Base-by-base conservation (phyloP, 2,113 vertebrate genomes). In the Shinisaurus crocodilurus region DNA sequence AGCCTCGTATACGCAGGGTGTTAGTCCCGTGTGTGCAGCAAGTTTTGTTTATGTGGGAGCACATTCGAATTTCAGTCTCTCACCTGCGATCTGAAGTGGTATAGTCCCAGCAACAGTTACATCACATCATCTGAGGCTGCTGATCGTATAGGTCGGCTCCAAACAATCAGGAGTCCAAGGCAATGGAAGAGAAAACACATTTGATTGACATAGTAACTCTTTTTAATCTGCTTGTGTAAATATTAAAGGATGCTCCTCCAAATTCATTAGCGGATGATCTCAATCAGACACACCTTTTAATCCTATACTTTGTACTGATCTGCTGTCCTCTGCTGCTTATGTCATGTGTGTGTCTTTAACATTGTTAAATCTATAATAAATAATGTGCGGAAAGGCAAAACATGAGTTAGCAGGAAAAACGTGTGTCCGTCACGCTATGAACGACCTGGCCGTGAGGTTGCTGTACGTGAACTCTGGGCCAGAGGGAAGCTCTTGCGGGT, bases 311-410 rank as follows among this genome's bases (percentile, higher is more conserved):
- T 40, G 72, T 32, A 29, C 37, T 75, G 34, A 48, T 74, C 20
- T 79, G 75, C 15, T 43, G 5, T 16, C 23, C 29, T 40, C 1
- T 37, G 63, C 13, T 57, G 67, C 12, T 48, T n/a, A 48, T 85
- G 40, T 37, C 40, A 5, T 70, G 23, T 37, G 50, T 8, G 50
- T 27, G 79, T 48, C 9, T 37, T n/a, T 20, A 82, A 82, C 10
- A 7, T 88, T 88, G 65, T 25, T 29, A 40, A 72, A 70, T 50
- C 67, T 82, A 23, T 60, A 60, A 82, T 82, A 82, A 89, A 89
- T 43, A 57, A 88, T 57, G 15, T 57, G 48, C 7, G 25, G 13
- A 48, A 43, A 60, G 37, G 50, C 23, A 60, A 76, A 76, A 23
- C 7, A 1, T 45, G n/a, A 9, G 23, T 40, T 40, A 27, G 34